Evolutionary conservation across 2,888 invertebrate species (phyloP).

Genomic region (Stratiomys singularior): DNA sequence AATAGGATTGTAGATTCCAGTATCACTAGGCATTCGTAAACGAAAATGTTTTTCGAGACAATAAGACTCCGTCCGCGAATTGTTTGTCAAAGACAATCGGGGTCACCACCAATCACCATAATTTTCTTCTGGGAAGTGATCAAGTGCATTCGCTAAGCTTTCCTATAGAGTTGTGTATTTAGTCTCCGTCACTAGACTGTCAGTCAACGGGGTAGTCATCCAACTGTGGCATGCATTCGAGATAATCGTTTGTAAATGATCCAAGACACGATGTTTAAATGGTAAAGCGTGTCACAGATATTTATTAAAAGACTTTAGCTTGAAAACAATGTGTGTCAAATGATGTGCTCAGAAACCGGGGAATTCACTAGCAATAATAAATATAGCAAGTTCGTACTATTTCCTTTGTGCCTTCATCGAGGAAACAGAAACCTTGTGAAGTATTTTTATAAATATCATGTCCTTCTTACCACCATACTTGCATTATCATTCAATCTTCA

Average conservation of each 20-base stretch:
- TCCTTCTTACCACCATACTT: too few relatives aligned
- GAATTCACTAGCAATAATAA: too few relatives aligned
- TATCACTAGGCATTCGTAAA: not conserved
- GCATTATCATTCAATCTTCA: too few relatives aligned
- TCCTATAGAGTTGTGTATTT: not conserved
- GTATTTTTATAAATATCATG: too few relatives aligned
- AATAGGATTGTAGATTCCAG: not conserved
- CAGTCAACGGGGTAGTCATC: not conserved
- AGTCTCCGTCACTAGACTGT: not conserved
- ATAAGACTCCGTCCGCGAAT: not conserved
- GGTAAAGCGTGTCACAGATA: constrained; percentile 8
- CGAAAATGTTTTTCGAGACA: constrained; percentile 5
- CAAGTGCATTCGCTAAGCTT: not conserved
- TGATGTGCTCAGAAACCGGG: too few relatives aligned
- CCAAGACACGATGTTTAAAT: not conserved
- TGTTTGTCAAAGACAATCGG: not conserved
- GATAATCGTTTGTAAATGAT: not conserved
- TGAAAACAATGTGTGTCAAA: not conserved
- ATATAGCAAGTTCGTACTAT: too few relatives aligned
- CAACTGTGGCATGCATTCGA: not conserved
- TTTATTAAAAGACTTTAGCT: not conserved
- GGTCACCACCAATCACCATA: constrained; percentile 1
- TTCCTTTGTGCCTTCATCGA: too few relatives aligned
- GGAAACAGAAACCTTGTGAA: too few relatives aligned
- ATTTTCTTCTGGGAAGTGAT: not conserved